A percentile compares a stretch with the other conserved stretches of the same genome.
phyloP scores from a whole-genome alignment of 2,113 vertebrate genomes.

The Setophaga coronata region DNA sequence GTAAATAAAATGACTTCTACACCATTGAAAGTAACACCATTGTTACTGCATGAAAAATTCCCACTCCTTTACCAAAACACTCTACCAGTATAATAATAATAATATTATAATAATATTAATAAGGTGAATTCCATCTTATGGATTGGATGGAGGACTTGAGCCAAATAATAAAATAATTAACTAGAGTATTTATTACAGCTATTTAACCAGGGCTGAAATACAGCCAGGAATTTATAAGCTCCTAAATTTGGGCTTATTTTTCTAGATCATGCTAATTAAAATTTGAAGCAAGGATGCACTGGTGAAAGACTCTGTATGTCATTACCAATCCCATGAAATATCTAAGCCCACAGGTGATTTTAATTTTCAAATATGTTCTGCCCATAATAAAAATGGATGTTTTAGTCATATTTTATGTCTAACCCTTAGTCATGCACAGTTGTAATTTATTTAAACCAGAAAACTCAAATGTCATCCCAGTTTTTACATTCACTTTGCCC shows the following conservation, averaged over 20 bases:
- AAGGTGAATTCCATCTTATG: not conserved
- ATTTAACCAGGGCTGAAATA: not conserved
- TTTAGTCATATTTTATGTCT: not conserved
- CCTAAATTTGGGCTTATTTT: not conserved
- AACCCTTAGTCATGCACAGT: not conserved
- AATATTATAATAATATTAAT: not conserved
- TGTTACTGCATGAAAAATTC: not conserved
- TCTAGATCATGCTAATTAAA: not conserved
- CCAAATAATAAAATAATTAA: not conserved
- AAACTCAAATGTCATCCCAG: not conserved
- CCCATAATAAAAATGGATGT: not conserved
- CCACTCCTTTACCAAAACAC: not conserved
- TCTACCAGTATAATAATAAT: not conserved
- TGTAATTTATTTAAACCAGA: not conserved
- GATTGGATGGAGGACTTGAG: not conserved
- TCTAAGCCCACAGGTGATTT: not conserved
- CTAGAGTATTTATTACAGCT: not conserved
- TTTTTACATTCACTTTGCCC: not conserved
- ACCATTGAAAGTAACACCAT: not conserved
- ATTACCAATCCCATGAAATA: constrained; percentile 34
- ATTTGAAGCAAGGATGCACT: not conserved
- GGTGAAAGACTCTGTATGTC: constrained; percentile 56
- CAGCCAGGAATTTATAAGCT: not conserved
- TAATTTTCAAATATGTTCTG: not conserved
- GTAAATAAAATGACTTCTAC: not conserved